phyloP scores from a whole-genome alignment of 2,113 vertebrate species.

The cattle (Bos taurus) region DNA sequence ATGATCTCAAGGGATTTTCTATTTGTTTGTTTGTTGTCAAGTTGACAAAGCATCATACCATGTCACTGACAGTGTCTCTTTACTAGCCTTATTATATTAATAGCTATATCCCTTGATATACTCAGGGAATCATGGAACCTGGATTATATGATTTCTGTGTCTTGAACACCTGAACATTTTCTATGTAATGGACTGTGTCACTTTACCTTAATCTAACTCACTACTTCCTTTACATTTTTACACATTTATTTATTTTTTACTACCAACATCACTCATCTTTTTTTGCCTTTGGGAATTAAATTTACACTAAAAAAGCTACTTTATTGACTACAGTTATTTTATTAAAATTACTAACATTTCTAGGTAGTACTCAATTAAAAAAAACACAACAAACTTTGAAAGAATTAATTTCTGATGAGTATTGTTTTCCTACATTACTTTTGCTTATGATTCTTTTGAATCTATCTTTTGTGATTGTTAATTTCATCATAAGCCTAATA shows the following conservation, averaged over 20 bases:
- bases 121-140: background rate
- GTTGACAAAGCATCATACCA: background rate
- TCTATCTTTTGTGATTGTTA: background rate
- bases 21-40: background rate
- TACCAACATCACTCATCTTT: background rate
- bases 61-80: background rate
- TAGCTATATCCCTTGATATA: background rate
- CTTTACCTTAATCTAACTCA: background rate
- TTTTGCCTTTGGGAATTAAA: background rate
- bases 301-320: background rate
- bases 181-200: background rate
- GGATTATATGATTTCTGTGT: background rate
- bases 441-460: conserved; percentile 1
- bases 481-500: conserved; percentile 1
- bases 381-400: background rate
- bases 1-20: background rate
- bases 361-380: background rate
- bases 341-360: background rate
- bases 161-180: background rate
- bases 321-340: background rate
- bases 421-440: background rate
- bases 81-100: background rate
- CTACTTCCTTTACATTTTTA: background rate
- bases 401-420: background rate
- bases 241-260: background rate